Evolutionary conservation across 2,888 invertebrate genomes (phyloP), one percentile per base, ranked within the genome.

Genomic region (Platycheirus albimanus): DNA sequence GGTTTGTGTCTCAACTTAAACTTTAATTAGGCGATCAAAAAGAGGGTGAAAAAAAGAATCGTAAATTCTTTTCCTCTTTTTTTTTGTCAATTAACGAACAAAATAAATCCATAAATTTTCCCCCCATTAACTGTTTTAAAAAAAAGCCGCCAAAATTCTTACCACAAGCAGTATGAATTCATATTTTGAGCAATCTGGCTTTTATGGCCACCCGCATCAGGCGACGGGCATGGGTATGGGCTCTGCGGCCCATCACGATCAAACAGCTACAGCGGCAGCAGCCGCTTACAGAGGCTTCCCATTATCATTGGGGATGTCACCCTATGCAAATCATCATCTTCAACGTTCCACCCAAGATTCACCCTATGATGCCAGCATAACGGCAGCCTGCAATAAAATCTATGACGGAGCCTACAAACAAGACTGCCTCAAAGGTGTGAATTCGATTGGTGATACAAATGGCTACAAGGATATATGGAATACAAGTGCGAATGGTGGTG

Each of bases 171-270:
- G 87, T 85, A 97, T 97, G 97, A 97, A 97, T 95, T 97, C 97
- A 91, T 98, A 97, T 92, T 98, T 97, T 92, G 97, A 97, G 93
- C 97, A 97, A 93, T 95, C 96, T 91, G 97, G 97, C 92, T 98
- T 98, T 93, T 97, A 98, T 93, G 97, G 97, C 89, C 96, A 97
- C 91, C 97, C 97, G 90, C 95, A 96, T 92, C 95, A 97, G 92
- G 93, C 94, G 85, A 93, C 94, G 87, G 93, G 92, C 86, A 92
- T 93, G 89, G 93, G 94, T 79, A 92, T 93, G 91, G 92, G 94
- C 88, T 92, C 94, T 81, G 93, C 93, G 85, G 93, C 93, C 86
- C 94, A 94, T 87, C 96, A 96, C 87, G 94, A 95, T 92, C 94
- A 96, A 91, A 92, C 94, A 86, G 92, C 94, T 58, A 89, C 90